phyloP scores from a whole-genome alignment of 2,888 invertebrate genomes.

The Crocallis elinguaria region DNA sequence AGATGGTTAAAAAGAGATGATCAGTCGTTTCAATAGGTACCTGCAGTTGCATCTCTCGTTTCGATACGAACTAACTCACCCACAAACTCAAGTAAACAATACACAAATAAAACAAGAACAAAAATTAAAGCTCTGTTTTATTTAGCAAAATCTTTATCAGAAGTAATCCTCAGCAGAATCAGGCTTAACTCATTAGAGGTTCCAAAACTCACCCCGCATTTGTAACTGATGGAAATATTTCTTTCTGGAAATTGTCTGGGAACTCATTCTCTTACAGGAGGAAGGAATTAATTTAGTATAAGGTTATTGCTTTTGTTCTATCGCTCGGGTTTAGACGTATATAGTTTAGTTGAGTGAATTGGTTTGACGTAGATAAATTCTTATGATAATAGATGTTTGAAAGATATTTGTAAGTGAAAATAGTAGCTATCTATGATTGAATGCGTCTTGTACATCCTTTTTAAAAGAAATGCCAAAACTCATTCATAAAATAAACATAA shows the following conservation, averaged over 20 bases:
- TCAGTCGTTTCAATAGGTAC: no score
- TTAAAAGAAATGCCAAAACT: no score
- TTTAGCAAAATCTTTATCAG: not conserved
- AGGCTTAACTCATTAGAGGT: not conserved
- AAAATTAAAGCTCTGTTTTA: no score
- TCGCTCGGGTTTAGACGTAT: constrained; percentile 25
- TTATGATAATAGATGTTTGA: not conserved
- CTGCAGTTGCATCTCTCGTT: no score
- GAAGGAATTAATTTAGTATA: constrained; percentile 54
- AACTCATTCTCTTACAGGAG: constrained; percentile 52
- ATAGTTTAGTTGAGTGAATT: not conserved
- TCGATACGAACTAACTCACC: no score
- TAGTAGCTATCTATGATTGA: not conserved
- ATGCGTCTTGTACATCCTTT: not conserved
- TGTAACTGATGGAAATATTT: constrained; percentile 44
- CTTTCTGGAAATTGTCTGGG: constrained; percentile 45
- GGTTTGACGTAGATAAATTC: constrained; percentile 2
- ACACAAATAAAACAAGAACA: no score
- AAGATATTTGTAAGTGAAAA: not conserved
- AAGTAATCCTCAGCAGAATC: not conserved
- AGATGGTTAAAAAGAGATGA: no score
- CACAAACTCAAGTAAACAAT: no score
- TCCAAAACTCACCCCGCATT: not conserved
- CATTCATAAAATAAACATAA: no score
- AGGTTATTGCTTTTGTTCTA: constrained; percentile 45